Percentiles rank a stretch among this genome's conserved stretches.
phyloP scores from a whole-genome alignment of 1,140 invertebrate genomes.

The Drosophila nasuta region DNA sequence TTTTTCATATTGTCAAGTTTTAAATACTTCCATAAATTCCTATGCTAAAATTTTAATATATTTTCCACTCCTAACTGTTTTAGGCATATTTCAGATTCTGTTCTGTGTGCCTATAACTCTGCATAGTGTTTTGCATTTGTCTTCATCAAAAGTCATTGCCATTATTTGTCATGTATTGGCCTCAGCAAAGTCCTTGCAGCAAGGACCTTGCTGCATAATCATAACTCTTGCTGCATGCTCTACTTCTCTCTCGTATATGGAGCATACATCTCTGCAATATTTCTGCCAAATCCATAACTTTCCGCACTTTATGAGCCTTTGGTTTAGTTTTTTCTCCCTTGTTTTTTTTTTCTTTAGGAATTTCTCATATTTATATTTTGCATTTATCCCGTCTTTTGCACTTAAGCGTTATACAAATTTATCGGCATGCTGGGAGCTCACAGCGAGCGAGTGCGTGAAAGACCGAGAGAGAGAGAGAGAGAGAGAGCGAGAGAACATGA shows the following conservation, averaged over 20 bases:
- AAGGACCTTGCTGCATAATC: slow-evolving; percentile 11
- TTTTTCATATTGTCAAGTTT: too few relatives aligned
- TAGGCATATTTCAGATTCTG: too few relatives aligned
- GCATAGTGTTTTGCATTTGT: background rate
- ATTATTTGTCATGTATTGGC: background rate
- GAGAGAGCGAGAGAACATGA: slow-evolving; percentile 5
- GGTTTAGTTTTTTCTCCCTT: slow-evolving; percentile 1
- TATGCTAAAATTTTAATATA: too few relatives aligned
- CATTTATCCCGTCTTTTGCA: slow-evolving; percentile 33
- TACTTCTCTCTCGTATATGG: background rate
- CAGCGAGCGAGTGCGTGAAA: background rate
- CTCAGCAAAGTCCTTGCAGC: background rate
- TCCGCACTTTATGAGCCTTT: slow-evolving; percentile 9
- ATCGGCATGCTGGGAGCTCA: slow-evolving; percentile 27
- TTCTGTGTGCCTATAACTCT: too few relatives aligned
- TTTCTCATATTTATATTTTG: slow-evolving; percentile 24
- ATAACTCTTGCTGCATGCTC: slow-evolving; percentile 11
- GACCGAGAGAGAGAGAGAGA: background rate
- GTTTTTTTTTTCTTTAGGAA: background rate
- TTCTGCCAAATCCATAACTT: slow-evolving; percentile 21
- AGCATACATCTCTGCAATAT: slow-evolving; percentile 10
- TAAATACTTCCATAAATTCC: too few relatives aligned
- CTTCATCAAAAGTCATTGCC: background rate
- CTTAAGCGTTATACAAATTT: slow-evolving; percentile 36
- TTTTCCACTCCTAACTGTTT: too few relatives aligned